Conservation (phyloP, 2,888 invertebrate genomes). For the Dryocosmus kuriphilus region DNA sequence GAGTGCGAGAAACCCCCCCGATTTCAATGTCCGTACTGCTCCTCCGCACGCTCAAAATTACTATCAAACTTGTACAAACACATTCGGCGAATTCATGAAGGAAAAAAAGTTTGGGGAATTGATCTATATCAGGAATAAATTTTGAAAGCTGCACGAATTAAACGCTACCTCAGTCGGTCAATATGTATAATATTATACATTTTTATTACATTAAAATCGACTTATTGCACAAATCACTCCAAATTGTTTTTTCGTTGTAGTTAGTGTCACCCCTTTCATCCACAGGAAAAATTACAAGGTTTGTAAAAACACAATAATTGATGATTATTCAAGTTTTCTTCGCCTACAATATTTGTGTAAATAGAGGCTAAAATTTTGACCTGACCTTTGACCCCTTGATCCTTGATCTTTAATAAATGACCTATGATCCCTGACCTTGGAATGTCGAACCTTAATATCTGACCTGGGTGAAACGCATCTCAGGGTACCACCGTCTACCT, state of each 20-base stretch:
- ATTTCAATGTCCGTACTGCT: slow-evolving; percentile 74
- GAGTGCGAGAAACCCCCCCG: slow-evolving; percentile 76
- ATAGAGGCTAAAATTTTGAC: too few relatives aligned
- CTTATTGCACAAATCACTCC: not conserved
- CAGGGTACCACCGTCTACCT: too few relatives aligned
- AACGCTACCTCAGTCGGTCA: not conserved
- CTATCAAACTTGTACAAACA: slow-evolving; percentile 74
- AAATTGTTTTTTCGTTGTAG: not conserved
- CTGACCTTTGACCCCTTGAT: too few relatives aligned
- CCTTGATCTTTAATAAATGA: too few relatives aligned
- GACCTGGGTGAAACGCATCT: too few relatives aligned
- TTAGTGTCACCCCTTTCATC: not conserved
- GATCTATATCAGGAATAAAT: slow-evolving; percentile 20
- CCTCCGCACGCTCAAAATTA: slow-evolving; percentile 72
- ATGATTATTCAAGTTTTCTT: too few relatives aligned
- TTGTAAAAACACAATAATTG: too few relatives aligned
- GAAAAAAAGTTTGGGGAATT: slow-evolving; percentile 42
- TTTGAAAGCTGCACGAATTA: not conserved
- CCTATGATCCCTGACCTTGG: too few relatives aligned
- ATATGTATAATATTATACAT: not conserved
- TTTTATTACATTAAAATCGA: not conserved
- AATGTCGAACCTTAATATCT: too few relatives aligned
- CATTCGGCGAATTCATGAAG: slow-evolving; percentile 68
- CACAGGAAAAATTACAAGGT: too few relatives aligned
- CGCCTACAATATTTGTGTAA: too few relatives aligned